Evolutionary conservation across 2,888 invertebrate species (phyloP), one percentile per base, ranked within the genome.

Genomic region (Caenorhabditis japonica): DNA sequence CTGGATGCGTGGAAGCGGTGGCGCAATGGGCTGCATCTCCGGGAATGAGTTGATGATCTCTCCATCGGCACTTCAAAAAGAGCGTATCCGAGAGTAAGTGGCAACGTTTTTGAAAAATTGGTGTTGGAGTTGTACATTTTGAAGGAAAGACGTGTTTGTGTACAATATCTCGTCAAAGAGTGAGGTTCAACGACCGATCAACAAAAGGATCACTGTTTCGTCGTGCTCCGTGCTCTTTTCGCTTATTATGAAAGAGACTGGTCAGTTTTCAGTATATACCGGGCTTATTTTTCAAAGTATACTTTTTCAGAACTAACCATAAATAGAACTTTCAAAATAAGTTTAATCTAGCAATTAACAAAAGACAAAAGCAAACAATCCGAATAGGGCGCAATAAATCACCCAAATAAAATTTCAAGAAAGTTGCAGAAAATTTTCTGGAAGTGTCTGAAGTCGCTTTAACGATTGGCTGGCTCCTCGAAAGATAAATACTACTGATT

Each of bases 61-160:
- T 0, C 97, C 97, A 3, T 97, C 97, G 0, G 96, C 94, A 55
- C 96, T 97, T 0, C 97, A 97, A 88, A 97, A 97, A 87, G 97
- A 97, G 88, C 89, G 81, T 59, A 72, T 82, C 8, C 68, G 47
- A 66, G 43, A 56, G 66, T 66, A 43, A 56, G 66, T 19, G 21
- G 13, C 15, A 23, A 13, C 23, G n/a, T 44, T 52, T 47, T 47
- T 10, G 15, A n/a, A 47, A 30, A 49, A 41, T 43, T 15, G 30
- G 52, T 46, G 56, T 23, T 44, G 66, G 34, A 56, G 56, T 51
- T 56, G 36, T 10, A 19, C 7, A 27, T 38, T 41, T 47, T n/a
- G 33, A 25, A 70, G 81, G 39, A n/a, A 55, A 21, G 80, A 81
- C 53, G 53, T 82, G 38, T 81, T 81, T 71, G 68, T 80, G 33